Base-by-base conservation (phyloP, 2,797 vertebrate species). In the Enteromius argenteus region DNA sequence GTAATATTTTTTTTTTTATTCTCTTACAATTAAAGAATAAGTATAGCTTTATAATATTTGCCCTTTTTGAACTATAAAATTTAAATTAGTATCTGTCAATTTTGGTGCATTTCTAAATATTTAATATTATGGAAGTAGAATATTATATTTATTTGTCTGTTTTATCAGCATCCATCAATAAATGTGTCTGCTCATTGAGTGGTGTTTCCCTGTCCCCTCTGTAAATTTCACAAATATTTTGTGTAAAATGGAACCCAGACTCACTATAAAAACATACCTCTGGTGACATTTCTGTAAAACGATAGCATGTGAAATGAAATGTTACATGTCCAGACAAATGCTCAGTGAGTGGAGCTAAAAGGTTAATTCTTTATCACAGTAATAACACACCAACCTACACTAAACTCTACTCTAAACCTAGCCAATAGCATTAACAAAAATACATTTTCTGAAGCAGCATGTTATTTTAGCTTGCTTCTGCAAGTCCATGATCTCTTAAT, bases 391-490 rank as follows among this genome's bases (percentile, higher is more conserved):
- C 30, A 32, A 27, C 30, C 14, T 17, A 69, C 67, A 23, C 67
- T 69, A 14, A 69, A 69, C n/a, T 14, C 66, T n/a, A 6, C 10
- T 6, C 67, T 68, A 42, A 69, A 69, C 5, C 11, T 1, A 42
- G n/a, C 21, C 37, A 68, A 39, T 68, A 39, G 19, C 5, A 1
- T 42, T n/a, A 39, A n/a, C 4, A 68, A 42, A 67, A 39, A 68
- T n/a, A 69, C 11, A 68, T n/a, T 67, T 67, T 37, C 66, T 68
- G 66, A 68, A n/a, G 66, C 19, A 69, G 13, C 11, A n/a, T 42
- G 21, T 5, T 37, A 69, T 69, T 69, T 42, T 42, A 69, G 11
- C n/a, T 69, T 42, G 21, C 5, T 69, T 69, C 67, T 68, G 21
- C 67, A 69, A 42, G 35, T 42, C 21, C 66, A 21, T 67, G 64